Conservation (phyloP, 2,888 invertebrate species). For the Bembecia ichneumoniformis region DNA sequence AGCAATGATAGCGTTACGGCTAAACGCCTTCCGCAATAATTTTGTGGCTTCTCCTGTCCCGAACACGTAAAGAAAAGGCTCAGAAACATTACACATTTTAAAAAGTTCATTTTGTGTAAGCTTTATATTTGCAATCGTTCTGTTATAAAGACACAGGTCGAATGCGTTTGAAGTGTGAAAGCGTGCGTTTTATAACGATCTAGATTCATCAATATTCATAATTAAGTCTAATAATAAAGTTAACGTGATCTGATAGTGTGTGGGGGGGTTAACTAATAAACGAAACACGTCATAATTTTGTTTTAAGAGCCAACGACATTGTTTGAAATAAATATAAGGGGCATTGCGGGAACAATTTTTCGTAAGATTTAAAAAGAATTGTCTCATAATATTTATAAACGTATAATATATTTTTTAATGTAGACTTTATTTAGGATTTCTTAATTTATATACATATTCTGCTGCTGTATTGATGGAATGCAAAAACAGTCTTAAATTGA, state of each 20-base stretch:
- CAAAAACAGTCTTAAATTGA: no score
- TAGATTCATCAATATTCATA: neutral
- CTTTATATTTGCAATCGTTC: neutral
- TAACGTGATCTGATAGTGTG: neutral
- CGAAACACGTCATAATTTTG: neutral
- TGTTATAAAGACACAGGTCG: neutral
- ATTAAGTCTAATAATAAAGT: neutral
- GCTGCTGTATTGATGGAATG: no score
- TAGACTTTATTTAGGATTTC: no score
- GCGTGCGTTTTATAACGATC: neutral
- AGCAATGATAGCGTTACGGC: conserved; percentile 61
- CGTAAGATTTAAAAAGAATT: no score
- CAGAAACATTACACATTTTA: neutral
- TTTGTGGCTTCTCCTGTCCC: neutral
- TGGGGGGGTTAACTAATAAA: neutral
- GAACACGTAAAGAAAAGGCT: neutral
- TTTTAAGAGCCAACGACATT: no score
- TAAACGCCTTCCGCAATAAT: conserved; percentile 64
- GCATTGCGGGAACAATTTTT: no score
- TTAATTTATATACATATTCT: no score
- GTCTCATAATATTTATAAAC: no score
- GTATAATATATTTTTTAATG: no score
- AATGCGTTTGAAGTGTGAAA: neutral
- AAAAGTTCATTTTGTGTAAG: neutral
- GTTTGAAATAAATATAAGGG: no score